Percentiles rank a stretch among this genome's conserved stretches.
Evolutionary conservation across 2,113 vertebrate genomes (phyloP).

Genomic region (Oriolus oriolus): DNA sequence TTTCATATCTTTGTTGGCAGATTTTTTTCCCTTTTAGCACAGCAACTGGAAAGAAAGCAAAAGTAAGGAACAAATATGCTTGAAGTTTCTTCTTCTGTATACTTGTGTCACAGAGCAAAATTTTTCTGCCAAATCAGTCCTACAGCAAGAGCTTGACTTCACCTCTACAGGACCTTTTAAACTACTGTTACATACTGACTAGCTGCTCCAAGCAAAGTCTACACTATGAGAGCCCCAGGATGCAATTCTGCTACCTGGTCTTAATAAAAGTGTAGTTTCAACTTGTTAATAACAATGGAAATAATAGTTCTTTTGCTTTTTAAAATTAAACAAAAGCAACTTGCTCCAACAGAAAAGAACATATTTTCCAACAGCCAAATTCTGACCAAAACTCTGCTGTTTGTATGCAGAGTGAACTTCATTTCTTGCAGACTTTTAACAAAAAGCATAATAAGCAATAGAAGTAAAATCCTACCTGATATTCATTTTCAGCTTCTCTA

Average conservation of each 20-base stretch:
- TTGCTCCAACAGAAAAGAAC: neutral
- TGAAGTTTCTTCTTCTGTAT: neutral
- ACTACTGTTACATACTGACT: neutral
- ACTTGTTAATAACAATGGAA: neutral
- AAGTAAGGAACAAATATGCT: fast-evolving
- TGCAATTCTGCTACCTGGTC: neutral
- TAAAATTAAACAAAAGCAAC: neutral
- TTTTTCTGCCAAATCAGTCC: neutral
- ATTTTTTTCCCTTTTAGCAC: neutral
- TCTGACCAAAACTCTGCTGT: neutral
- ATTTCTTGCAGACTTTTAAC: neutral
- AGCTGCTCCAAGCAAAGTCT: neutral
- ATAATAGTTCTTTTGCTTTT: neutral
- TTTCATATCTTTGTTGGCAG: neutral
- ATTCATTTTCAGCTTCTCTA: neutral
- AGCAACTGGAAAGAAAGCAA: neutral
- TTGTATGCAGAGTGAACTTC: neutral
- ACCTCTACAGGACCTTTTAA: neutral
- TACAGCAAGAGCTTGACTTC: neutral
- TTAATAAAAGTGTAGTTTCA: neutral
- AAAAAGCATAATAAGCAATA: neutral
- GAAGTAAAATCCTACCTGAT: neutral
- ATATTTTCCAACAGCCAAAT: neutral
- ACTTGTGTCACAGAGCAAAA: neutral
- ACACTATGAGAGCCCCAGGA: neutral